Evolutionary conservation across 1,140 invertebrate genomes (phyloP).

Genomic region (Euwallacea similis): DNA sequence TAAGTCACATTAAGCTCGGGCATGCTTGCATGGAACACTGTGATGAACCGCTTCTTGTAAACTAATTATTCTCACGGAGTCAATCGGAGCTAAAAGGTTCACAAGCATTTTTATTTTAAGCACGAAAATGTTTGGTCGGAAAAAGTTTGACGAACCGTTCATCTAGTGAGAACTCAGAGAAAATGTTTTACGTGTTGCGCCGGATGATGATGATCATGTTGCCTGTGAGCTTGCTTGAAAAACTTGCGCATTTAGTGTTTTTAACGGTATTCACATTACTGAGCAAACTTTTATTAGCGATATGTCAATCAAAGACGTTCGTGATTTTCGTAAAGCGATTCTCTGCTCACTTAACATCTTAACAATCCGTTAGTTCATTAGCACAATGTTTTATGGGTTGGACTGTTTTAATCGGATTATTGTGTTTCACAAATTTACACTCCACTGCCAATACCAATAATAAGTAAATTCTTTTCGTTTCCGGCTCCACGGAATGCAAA

Average conservation of each 20-base stretch:
- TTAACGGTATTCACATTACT: slow-evolving; percentile 17
- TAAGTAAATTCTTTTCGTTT: slow-evolving; percentile 7
- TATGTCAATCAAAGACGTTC: slow-evolving; percentile 15
- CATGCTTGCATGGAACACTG: not conserved
- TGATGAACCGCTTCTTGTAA: slow-evolving; percentile 10
- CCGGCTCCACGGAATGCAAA: not conserved
- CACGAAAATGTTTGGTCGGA: too few relatives aligned
- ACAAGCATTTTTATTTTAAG: not conserved
- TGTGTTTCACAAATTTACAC: slow-evolving; percentile 1
- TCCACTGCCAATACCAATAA: not conserved
- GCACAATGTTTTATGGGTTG: slow-evolving; percentile 1
- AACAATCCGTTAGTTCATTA: slow-evolving; percentile 17
- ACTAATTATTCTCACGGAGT: slow-evolving; percentile 8
- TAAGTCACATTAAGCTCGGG: slow-evolving; percentile 6
- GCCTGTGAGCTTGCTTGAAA: not conserved
- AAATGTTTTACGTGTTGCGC: too few relatives aligned
- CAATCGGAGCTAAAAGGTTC: slow-evolving; percentile 6
- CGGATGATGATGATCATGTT: too few relatives aligned
- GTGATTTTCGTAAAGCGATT: slow-evolving; percentile 6
- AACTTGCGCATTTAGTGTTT: not conserved
- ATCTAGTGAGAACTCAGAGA: too few relatives aligned
- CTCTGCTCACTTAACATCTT: slow-evolving; percentile 6
- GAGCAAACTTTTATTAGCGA: not conserved
- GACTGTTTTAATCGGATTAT: slow-evolving; percentile 6
- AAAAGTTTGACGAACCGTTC: too few relatives aligned